Base-by-base conservation (phyloP, 2,797 vertebrate genomes). In the Kryptolebias ocellatus region DNA sequence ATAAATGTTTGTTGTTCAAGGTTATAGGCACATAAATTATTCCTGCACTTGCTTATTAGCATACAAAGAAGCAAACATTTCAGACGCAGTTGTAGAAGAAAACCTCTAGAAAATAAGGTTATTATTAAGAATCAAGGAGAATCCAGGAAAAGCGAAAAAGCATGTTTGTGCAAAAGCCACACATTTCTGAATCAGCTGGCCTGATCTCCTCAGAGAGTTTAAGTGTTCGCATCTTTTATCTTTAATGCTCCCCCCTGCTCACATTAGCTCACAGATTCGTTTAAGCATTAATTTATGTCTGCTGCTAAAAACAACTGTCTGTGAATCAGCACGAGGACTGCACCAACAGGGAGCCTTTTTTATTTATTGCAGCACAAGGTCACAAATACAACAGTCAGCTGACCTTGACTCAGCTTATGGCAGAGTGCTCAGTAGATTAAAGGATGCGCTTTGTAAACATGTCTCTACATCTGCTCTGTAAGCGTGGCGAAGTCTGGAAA, bases 341-440 rank as follows among this genome's bases (percentile, higher is more conserved):
- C 76, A 20, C 14, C 72, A 51, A 71, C 66, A 54, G 53, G 29
- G 20, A 49, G 56, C 52, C n/a, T 49, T 46, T 72, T 18, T 44
- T 55, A 79, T 84, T 70, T 67, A 76, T 55, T 24, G 53, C 18
- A 29, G 24, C 14, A 70, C 83, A 89, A 89, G 89, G 89, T 89
- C 84, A 80, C 53, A 60, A 31, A 60, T 76, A 60, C 56, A 70
- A 59, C 69, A 67, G 46, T 50, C 80, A 8, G 65, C 39, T 74
- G 74, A 87, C 83, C 84, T 83, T 88, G 83, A 79, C 54, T 63
- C 49, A 59, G 49, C 61, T 72, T 61, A 46, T 7, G 68, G 64
- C 74, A 39, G 51, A 17, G 39, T n/a, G 59, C 53, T 63, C 15
- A 63, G 59, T 61, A 50, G 63, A 61, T 57, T 65, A 51, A 67